Evolutionary conservation across 2,888 invertebrate genomes (phyloP).

Genomic region (Cancer borealis): DNA sequence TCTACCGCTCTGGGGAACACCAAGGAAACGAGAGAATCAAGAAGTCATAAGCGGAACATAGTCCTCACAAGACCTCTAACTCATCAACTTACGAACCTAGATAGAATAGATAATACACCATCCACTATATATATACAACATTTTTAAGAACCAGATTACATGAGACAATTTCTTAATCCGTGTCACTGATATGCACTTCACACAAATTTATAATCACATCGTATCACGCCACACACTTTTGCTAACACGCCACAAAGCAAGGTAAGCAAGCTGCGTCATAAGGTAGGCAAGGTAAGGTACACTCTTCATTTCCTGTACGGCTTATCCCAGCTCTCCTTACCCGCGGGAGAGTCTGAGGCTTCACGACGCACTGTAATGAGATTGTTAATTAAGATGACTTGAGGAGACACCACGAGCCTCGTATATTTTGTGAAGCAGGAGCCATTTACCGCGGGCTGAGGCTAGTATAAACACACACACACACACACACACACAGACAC

Average conservation of each 20-base stretch:
- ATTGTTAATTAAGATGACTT: slow-evolving; percentile 3
- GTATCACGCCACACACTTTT: background rate
- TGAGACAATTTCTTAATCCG: background rate
- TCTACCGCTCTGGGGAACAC: background rate
- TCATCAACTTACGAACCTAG: background rate
- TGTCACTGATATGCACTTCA: background rate
- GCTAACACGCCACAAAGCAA: background rate
- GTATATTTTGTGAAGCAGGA: background rate
- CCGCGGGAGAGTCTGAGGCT: background rate
- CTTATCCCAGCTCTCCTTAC: background rate
- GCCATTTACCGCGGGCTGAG: background rate
- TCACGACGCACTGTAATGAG: background rate
- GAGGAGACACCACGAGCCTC: background rate
- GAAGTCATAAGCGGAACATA: background rate
- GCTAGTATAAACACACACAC: background rate
- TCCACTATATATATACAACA: background rate
- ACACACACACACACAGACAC: slow-evolving; percentile 27
- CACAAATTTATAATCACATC: background rate
- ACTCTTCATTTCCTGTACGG: background rate
- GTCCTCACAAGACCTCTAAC: background rate
- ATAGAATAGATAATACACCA: background rate
- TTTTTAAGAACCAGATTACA: background rate
- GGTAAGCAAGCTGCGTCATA: background rate
- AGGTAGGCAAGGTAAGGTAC: background rate
- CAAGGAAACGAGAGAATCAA: background rate